Evolutionary conservation across 2,113 vertebrate species (phyloP), one percentile per base, ranked within the genome.

Genomic region (Myrmecobius fasciatus): DNA sequence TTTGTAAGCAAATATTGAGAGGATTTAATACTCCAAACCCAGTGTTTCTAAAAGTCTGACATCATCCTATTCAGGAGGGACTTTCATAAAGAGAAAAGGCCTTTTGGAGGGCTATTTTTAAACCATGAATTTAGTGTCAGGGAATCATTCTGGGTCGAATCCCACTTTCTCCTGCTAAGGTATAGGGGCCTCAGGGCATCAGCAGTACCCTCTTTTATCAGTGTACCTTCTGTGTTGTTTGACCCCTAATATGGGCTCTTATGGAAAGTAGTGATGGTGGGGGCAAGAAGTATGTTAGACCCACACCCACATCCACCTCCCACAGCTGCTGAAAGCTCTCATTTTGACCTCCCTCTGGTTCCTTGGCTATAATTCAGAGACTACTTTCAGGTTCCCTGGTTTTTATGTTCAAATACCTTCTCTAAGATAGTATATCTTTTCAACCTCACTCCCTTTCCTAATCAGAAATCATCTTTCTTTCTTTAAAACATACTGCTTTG

Each of bases 201-300:
- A 43, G 36, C 0, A 83, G 20, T 75, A n/a, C 14, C 6, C 0
- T 91, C 31, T 14, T 67, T 49, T 26, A 3, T 31, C 3, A 0
- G 6, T 3, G 51, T 48, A 1, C 8, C 89, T 52, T 36, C 56
- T 54, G 49, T 51, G 52, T 36, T 26, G 47, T 46, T 1, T 17
- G 2, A 11, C 51, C 3, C 6, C 0, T 83, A 2, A 46, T 43
- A 46, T 9, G 52, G 22, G 0, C 25, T 31, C 28, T 0, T 47
- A 24, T 26, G 52, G 12, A 25, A 89, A 67, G 47, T 0, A 12
- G 24, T 9, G 0, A 17, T 47, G 22, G 4, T 0, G 56, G 20
- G 46, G 36, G 89, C 10, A 26, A 11, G 67, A 83, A 43, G 17
- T 83, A 20, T 24, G 20, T 43, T 14, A 75, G 36, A 20, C 0